Evolutionary conservation across 2,113 vertebrate genomes (phyloP).

Genomic region (Nicator chloris): DNA sequence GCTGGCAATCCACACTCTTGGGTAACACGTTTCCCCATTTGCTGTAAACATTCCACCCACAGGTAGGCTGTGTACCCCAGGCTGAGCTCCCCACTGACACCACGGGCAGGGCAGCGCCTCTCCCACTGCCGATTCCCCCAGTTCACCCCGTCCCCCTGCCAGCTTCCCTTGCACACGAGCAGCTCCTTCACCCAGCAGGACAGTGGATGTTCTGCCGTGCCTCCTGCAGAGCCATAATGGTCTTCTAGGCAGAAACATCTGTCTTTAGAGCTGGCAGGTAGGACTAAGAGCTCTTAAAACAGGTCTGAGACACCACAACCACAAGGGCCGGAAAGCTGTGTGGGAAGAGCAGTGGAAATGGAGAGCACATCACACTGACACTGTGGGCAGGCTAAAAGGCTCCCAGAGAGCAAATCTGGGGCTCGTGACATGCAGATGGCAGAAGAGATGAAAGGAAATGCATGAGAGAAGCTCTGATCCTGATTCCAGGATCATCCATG

Average conservation of each 20-base stretch:
- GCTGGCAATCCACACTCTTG: not conserved
- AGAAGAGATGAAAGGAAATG: not conserved
- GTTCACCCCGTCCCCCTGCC: not conserved
- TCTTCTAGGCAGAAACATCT: not conserved
- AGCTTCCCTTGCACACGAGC: accelerated
- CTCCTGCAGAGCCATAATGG: not conserved
- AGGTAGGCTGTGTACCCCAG: not conserved
- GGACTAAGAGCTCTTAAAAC: not conserved
- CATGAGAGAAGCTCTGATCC: accelerated
- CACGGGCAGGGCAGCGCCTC: not conserved
- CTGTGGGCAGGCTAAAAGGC: not conserved
- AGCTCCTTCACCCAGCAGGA: not conserved
- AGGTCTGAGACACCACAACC: not conserved
- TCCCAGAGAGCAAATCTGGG: not conserved
- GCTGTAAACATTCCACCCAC: not conserved
- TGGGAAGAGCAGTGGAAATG: not conserved
- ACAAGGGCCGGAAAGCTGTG: not conserved
- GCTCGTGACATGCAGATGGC: not conserved
- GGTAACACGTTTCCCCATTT: not conserved
- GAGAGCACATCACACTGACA: not conserved
- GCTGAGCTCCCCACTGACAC: not conserved
- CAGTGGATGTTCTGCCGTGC: not conserved
- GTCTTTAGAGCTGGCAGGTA: not conserved
- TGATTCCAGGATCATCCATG: accelerated
- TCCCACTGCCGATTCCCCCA: not conserved